Conservation (phyloP, 1,140 invertebrate genomes). For the Andricus grossulariae region DNA sequence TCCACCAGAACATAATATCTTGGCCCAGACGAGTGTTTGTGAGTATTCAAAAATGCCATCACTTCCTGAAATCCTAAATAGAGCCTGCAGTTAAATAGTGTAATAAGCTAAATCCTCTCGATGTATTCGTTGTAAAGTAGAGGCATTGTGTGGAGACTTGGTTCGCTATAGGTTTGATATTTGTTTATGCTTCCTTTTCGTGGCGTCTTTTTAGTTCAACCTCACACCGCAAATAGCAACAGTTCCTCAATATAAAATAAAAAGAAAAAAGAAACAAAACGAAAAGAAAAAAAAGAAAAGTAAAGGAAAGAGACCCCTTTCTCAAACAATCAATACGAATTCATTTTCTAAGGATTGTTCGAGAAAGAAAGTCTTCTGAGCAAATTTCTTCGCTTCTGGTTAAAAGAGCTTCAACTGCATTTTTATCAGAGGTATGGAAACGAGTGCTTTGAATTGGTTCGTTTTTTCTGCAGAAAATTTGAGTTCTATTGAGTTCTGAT, state of each 20-base stretch:
- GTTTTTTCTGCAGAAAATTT: not conserved
- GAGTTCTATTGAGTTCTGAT: not conserved
- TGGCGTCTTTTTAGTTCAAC: conserved; percentile 19
- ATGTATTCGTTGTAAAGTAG: conserved; percentile 24
- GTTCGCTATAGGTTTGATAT: conserved; percentile 21
- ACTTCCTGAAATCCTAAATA: not conserved
- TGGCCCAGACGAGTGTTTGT: conserved; percentile 22
- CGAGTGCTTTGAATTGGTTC: conserved; percentile 12
- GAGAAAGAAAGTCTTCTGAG: not conserved
- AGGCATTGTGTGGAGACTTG: conserved; percentile 25
- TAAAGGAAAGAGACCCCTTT: not conserved
- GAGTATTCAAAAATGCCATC: conserved; percentile 11
- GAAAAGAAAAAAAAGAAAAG: not conserved
- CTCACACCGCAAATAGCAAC: conserved; percentile 14
- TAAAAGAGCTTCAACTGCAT: conserved; percentile 7
- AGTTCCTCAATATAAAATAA: conserved; percentile 6
- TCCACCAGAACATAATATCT: not conserved
- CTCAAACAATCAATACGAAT: not conserved
- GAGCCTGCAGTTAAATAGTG: conserved; percentile 11
- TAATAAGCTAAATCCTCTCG: not conserved
- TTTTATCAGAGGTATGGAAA: conserved; percentile 30
- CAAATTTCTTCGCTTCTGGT: conserved; percentile 16
- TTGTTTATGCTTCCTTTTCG: conserved; percentile 10
- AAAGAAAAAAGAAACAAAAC: not conserved
- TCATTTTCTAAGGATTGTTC: not conserved